Percentiles rank a stretch among this genome's conserved stretches.
These are phyloP conservation scores for Ophion slaviceki DNA, from an alignment of 2,888 invertebrate genomes.

Conservation along the genomic window DNA sequence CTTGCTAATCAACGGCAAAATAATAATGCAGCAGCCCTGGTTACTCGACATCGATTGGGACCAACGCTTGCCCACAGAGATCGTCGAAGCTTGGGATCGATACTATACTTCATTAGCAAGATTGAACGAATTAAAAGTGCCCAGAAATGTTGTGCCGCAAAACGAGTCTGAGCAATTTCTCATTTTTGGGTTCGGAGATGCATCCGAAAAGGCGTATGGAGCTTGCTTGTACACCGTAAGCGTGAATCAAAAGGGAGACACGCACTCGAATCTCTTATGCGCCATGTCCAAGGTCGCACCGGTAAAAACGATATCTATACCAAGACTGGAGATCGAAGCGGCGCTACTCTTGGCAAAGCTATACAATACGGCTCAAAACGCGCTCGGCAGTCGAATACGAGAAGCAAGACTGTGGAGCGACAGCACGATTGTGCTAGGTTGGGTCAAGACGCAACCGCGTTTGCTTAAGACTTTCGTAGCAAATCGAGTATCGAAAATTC, in stretches of 20 bases:
- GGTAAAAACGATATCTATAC: slow-evolving; percentile 41
- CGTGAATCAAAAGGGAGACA: not conserved
- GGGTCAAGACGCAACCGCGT: slow-evolving; percentile 62
- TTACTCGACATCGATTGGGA: too few relatives aligned
- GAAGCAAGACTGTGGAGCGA: slow-evolving; percentile 60
- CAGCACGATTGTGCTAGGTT: slow-evolving; percentile 65
- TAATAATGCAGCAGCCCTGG: too few relatives aligned
- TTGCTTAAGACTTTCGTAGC: slow-evolving; percentile 65
- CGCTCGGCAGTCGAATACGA: not conserved
- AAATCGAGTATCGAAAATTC: slow-evolving; percentile 65
- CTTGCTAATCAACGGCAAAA: too few relatives aligned
- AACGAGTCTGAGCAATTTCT: not conserved
- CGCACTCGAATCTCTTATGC: not conserved
- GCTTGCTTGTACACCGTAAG: slow-evolving; percentile 29
- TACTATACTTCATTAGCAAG: too few relatives aligned
- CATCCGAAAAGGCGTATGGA: slow-evolving; percentile 22
- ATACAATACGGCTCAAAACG: not conserved
- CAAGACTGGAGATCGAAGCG: slow-evolving; percentile 59
- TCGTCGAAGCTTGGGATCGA: too few relatives aligned
- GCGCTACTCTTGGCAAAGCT: slow-evolving; percentile 49
- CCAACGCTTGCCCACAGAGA: too few relatives aligned
- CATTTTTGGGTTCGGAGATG: slow-evolving; percentile 59
- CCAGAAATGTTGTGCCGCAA: slow-evolving; percentile 2
- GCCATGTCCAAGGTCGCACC: slow-evolving; percentile 22
- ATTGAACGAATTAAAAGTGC: not conserved